Evolutionary conservation across 2,113 vertebrate genomes (phyloP), one percentile per base, ranked within the genome.

Genomic region (Prunella himalayana): DNA sequence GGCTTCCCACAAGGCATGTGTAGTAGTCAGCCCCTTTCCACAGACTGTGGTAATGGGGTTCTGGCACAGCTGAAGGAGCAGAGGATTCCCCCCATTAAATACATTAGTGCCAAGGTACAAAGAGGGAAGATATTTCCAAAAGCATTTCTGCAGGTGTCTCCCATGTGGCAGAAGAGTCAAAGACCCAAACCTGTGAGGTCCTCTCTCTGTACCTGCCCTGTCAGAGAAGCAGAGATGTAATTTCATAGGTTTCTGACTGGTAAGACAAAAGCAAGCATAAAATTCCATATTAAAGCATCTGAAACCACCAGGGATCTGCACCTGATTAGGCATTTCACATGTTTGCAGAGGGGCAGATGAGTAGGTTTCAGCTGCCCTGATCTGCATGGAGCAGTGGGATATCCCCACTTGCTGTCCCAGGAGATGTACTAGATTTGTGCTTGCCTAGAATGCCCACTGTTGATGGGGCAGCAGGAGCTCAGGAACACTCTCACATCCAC

Each of bases 71-170:
- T 45, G 41, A 70, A 53, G 68, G 28, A 83, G 44, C 1, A 0
- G 77, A 83, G 21, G 42, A 59, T 71, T n/a, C 24, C 12, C 27
- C 21, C 9, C 10, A 22, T 35, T 68, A 80, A 71, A 80, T 25
- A 44, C 2, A 0, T 13, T 24, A 42, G 45, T 20, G 22, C 15
- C 30, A 41, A 2, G 0, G 45, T 31, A 50, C 61, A 30, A 49
- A 63, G 24, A 39, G 39, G 44, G 35, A 82, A 31, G n/a, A 9
- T 42, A 25, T 66, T 88, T 88, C 80, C 61, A 70, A 23, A 6
- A 5, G 13, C 1, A 1, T 25, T 82, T 78, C 66, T 3, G 2
- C 33, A 42, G 20, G 16, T 39, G n/a, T 35, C 17, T 51, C 33
- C 42, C 41, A 27, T 2, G 9, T 3, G 3, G 61, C 42, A 53